Evolutionary conservation across 64 coral and sea anemone species (phyloP), one percentile per base, ranked within the genome.

Genomic region (Montipora foliosa): DNA sequence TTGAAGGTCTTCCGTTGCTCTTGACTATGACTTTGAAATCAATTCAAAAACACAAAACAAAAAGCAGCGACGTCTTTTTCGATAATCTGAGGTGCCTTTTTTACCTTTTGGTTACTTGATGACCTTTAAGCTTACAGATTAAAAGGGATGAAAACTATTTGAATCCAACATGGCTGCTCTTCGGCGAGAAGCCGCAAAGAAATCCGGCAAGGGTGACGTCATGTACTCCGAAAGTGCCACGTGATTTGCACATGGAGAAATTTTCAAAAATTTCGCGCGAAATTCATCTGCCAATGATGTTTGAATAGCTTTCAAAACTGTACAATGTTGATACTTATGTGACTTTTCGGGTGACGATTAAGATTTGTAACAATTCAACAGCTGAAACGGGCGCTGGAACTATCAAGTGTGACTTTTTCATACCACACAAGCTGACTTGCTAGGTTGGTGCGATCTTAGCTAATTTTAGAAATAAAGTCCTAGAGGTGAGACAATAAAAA

Each of bases 161-260:
- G 77, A 90, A 92, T 95, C 92, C 89, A 97, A 97, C 93, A 97
- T 97, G 96, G 93, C 96, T 97, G 96, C 96, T 95, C 96, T 97
- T 95, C 83, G 96, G 96, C 96, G 89, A 87, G 91, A 95, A 97
- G 96, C 96, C 96, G 96, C 89, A 97, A 87, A 97, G 95, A 97
- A 78, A 91, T 89, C 86, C 88, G 93, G 87, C 83, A 93, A 68
- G 84, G 74, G 90, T 97, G 95, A 97, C 95, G 95, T 97, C 95
- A 97, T 94, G 95, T 68, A 90, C 50, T 79, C 47, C 76, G 80
- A 90, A 85, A 44, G 25, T 85, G 87, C 49, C 93, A 95, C 93
- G 93, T 95, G 93, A 95, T 85, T 82, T 67, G 47, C 58, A 76
- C 57, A 74, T 94, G 84, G 69, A 87, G 77, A 59, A 88, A 82